A percentile compares a stretch with the other conserved stretches of the same genome.
phyloP scores from a whole-genome alignment of 1,140 invertebrate genomes.

The Listronotus oregonensis region DNA sequence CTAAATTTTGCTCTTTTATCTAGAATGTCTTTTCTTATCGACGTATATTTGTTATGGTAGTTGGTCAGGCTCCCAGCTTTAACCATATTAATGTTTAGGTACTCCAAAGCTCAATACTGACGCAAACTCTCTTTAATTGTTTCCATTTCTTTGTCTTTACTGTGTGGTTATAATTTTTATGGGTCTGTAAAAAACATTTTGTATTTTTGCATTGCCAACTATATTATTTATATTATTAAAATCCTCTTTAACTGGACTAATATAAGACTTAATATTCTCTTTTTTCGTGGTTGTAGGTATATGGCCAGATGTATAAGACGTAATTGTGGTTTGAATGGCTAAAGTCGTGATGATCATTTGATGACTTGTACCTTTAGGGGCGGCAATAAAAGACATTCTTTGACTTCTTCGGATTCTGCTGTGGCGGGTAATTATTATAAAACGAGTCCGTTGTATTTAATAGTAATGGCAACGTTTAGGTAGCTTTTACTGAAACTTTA shows the following conservation, averaged over 20 bases:
- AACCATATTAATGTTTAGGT: too few species aligned
- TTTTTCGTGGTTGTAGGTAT: constrained; percentile 8
- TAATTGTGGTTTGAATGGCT: constrained; percentile 31
- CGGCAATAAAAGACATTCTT: constrained; percentile 35
- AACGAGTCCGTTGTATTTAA: constrained; percentile 15
- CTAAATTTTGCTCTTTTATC: too few species aligned
- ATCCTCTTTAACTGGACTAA: constrained; percentile 14
- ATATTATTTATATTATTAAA: neutral
- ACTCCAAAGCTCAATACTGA: too few species aligned
- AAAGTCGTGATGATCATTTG: constrained; percentile 35
- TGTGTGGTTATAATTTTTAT: too few species aligned
- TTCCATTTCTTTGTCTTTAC: too few species aligned
- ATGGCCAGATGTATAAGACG: constrained; percentile 26
- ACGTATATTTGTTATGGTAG: too few species aligned
- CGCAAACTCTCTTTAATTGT: too few species aligned
- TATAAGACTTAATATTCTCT: neutral
- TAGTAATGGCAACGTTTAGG: constrained; percentile 4
- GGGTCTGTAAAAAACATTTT: too few species aligned
- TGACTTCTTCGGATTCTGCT: constrained; percentile 35
- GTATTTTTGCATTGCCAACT: too few species aligned
- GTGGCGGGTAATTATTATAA: constrained; percentile 24
- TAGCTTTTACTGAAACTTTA: too few species aligned
- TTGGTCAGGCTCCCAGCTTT: too few species aligned
- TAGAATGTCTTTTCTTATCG: too few species aligned
- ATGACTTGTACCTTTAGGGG: constrained; percentile 31